Conservation (phyloP, 2,888 invertebrate genomes). For the Cephus pygmeus region DNA sequence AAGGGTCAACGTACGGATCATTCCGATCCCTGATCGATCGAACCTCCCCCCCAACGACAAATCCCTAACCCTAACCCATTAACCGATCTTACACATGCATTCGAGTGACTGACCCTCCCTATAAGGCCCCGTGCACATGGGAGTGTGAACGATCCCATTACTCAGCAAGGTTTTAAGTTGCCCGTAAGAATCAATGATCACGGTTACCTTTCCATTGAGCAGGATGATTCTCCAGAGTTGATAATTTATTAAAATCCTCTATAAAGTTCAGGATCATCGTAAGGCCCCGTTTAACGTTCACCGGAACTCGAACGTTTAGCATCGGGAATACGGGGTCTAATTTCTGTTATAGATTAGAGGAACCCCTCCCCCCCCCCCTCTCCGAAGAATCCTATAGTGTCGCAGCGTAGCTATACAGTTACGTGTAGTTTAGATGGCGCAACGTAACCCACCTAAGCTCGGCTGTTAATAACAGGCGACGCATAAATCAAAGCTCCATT, state of each 20-base stretch:
- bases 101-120: neutral
- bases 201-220: neutral
- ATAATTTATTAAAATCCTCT: neutral
- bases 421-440: neutral
- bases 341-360: neutral
- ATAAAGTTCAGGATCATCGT: neutral
- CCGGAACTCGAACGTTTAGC: neutral
- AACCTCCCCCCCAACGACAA: neutral
- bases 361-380: no score
- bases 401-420: neutral
- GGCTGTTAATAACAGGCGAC: slow-evolving; percentile 60
- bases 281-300: neutral
- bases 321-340: neutral
- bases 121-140: neutral
- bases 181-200: slow-evolving; percentile 2
- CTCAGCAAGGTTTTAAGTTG: neutral
- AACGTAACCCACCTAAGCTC: slow-evolving; percentile 40
- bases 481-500: slow-evolving; percentile 64
- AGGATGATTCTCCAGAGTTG: neutral
- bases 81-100: slow-evolving; percentile 2
- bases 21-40: neutral
- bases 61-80: slow-evolving; percentile 4
- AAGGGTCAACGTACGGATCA: slow-evolving; percentile 3
- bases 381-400: neutral
- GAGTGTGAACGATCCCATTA: slow-evolving; percentile 12